phyloP scores from a whole-genome alignment of 2,113 vertebrate genomes.

The Anseranas semipalmata region DNA sequence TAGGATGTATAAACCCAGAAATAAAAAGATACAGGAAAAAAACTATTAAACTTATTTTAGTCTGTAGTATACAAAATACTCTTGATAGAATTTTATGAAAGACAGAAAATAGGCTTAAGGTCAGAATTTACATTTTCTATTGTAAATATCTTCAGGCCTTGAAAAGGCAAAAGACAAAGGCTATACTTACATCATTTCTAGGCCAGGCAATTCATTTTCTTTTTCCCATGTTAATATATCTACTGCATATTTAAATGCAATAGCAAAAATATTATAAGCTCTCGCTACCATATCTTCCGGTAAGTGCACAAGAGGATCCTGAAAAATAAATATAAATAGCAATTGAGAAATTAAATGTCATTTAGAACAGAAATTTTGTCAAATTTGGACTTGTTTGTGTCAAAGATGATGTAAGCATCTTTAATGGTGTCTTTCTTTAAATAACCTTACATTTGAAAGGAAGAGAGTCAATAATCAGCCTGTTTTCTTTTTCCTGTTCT shows the following conservation, averaged over 20 bases:
- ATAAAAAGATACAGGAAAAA: not conserved
- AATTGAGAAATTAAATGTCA: not conserved
- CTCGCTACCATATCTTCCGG: constrained; percentile 89
- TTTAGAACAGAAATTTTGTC: not conserved
- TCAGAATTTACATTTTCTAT: not conserved
- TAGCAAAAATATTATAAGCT: constrained; percentile 89
- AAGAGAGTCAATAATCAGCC: not conserved
- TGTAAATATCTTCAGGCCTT: not conserved
- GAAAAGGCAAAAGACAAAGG: not conserved
- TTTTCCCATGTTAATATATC: constrained; percentile 96
- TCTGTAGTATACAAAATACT: not conserved
- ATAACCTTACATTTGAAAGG: not conserved
- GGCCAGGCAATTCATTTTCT: constrained; percentile 87
- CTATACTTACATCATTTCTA: constrained; percentile 86
- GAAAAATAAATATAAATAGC: constrained; percentile 12
- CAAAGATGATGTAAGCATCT: not conserved
- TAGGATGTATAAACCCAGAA: not conserved
- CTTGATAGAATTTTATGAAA: not conserved
- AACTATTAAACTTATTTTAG: not conserved
- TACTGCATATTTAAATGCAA: constrained; percentile 93
- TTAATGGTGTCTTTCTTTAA: not conserved
- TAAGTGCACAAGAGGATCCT: constrained; percentile 91
- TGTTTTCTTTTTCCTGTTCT: not conserved
- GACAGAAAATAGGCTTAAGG: not conserved
- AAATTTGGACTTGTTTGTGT: not conserved